Evolutionary conservation across 35 echinoderm and acorn worm genomes (phyloP), one percentile per base, ranked within the genome.

Genomic region (Chiridota heheva): DNA sequence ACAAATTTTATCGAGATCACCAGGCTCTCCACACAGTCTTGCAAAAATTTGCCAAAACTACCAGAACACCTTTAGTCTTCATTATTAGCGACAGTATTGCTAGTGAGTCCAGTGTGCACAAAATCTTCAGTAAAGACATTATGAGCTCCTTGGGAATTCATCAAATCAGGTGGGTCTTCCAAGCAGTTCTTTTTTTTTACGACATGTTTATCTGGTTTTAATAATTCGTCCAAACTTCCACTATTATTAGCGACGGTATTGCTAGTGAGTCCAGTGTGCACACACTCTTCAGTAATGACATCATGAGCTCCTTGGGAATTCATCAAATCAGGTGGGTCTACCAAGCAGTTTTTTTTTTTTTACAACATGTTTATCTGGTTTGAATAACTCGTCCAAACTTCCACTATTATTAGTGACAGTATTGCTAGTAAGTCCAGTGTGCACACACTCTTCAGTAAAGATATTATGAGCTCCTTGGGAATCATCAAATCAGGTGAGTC

Each of bases 81-180:
- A 92, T 98, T 45, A 58, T 98, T 44, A 92, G 89, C 24, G 95
- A 98, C 35, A 98, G 79, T 36, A 44, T 81, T 49, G 72, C 85
- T 37, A 89, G 84, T 44, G 90, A 98, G 40, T 88, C 80, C 0
- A 86, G 79, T 61, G 85, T 86, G 31, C 64, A 83, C 15, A 83
- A 86, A 17, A 65, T 98, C 37, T 89, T 98, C 63, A 80, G 89
- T 28, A 87, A 91, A 42, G 81, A 98, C 77, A 45, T 92, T 6
- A 80, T 91, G 53, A 24, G 40, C 32, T 65, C 81, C 22, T 35
- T 98, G 15, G 42, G 81, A 16, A 60, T 98, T 17, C 72, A 87
- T 48, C 86, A 92, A 32, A 92, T 98, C 55, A 98, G 89, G 95
- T 98, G 20, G 45, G 46, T 0, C n/a, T 35, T 36, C 30, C 20